Percentiles rank a stretch among this genome's conserved stretches.
These are phyloP conservation scores for Microplitis deprimator DNA, from an alignment of 2,888 invertebrate species.

Conservation along the genomic window DNA sequence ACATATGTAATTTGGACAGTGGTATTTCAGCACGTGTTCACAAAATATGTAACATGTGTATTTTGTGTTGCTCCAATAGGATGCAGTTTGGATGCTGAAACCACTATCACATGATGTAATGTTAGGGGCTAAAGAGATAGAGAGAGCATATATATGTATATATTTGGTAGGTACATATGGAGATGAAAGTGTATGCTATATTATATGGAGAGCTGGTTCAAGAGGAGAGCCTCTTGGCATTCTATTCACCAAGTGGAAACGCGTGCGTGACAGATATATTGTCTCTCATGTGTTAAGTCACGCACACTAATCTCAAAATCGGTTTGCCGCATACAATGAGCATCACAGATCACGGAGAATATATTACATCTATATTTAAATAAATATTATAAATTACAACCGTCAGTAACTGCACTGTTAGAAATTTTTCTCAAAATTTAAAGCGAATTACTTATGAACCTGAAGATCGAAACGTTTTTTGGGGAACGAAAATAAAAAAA, in stretches of 20 bases:
- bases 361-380: constrained; percentile 3
- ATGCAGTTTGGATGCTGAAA: constrained; percentile 20
- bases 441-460: too few relatives aligned
- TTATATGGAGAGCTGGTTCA: neutral
- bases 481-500: too few relatives aligned
- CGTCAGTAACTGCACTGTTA: too few relatives aligned
- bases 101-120: neutral
- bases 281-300: constrained; percentile 21
- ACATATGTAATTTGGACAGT: constrained; percentile 34
- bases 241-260: constrained; percentile 31
- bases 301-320: constrained; percentile 19
- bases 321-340: neutral
- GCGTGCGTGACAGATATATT: constrained; percentile 32
- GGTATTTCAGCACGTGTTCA: constrained; percentile 47
- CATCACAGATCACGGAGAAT: constrained; percentile 24
- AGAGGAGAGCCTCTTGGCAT: constrained; percentile 25
- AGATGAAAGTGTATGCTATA: neutral
- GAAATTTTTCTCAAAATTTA: too few relatives aligned
- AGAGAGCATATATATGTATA: neutral
- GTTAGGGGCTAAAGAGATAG: neutral
- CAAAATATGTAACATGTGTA: constrained; percentile 38
- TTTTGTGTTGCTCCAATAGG: constrained; percentile 32
- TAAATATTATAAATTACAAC: neutral
- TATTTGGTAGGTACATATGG: neutral
- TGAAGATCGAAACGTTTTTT: too few relatives aligned